These are phyloP conservation scores for Rhopalosiphum maidis DNA, from an alignment of 1,140 invertebrate species.

Conservation along the genomic window DNA sequence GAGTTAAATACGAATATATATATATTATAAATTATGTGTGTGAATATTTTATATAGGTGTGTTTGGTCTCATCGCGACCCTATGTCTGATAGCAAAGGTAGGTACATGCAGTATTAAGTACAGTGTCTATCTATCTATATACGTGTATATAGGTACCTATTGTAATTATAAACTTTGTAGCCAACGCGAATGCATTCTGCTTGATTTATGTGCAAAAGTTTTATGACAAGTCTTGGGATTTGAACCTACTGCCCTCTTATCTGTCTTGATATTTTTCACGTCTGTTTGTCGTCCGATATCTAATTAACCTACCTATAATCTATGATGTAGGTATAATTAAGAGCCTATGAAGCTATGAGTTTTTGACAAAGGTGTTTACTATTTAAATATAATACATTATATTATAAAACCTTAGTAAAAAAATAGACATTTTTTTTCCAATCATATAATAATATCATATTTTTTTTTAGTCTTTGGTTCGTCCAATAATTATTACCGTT, in stretches of 20 bases:
- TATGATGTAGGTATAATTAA: neutral
- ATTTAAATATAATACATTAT: neutral
- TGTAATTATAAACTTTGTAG: slow-evolving; percentile 50
- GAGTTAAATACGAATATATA: neutral
- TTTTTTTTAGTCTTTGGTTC: neutral
- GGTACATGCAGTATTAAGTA: neutral
- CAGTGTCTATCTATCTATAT: neutral
- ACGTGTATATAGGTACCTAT: neutral
- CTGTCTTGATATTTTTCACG: neutral
- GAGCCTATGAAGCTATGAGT: too few species aligned
- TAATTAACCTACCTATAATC: neutral
- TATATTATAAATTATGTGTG: too few species aligned
- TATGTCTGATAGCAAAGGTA: neutral
- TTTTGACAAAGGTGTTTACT: neutral
- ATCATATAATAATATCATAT: neutral
- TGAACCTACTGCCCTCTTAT: slow-evolving; percentile 29
- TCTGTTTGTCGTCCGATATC: neutral
- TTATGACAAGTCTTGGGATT: slow-evolving; percentile 47
- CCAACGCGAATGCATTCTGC: slow-evolving; percentile 17
- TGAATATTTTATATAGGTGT: neutral
- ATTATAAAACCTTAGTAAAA: too few species aligned
- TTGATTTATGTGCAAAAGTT: slow-evolving; percentile 51
- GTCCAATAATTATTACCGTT: neutral
- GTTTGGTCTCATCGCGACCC: neutral
- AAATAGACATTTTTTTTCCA: neutral